Evolutionary conservation across 2,888 invertebrate genomes (phyloP).

Genomic region (Philereme transversata): DNA sequence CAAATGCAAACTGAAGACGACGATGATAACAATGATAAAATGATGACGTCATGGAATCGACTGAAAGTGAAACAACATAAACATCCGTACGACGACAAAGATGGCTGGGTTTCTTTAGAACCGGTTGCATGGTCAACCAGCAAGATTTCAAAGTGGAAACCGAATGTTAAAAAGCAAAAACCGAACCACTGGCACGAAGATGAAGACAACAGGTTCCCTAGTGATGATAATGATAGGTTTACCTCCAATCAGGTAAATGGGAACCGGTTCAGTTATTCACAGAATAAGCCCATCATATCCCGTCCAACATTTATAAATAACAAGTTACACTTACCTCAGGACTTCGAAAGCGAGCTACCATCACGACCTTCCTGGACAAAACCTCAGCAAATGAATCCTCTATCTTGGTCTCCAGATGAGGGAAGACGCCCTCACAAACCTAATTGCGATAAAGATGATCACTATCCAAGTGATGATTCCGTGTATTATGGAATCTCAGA

Average conservation of each 20-base stretch:
- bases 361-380: conserved; percentile 72
- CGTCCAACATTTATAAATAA: conserved; percentile 74
- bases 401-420: conserved; percentile 72
- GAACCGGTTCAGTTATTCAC: conserved; percentile 58
- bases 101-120: conserved; percentile 91
- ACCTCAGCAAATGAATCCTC: conserved; percentile 55
- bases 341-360: conserved; percentile 70
- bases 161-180: conserved; percentile 83
- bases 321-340: conserved; percentile 62
- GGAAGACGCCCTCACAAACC: conserved; percentile 71
- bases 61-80: conserved; percentile 82
- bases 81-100: conserved; percentile 87
- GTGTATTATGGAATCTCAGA: conserved; percentile 73
- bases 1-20: conserved; percentile 47
- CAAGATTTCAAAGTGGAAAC: conserved; percentile 92
- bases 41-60: conserved; percentile 78
- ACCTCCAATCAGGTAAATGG: conserved; percentile 55
- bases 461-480: conserved; percentile 59
- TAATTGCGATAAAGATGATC: conserved; percentile 70
- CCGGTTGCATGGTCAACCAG: conserved; percentile 92
- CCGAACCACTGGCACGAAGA: conserved; percentile 74
- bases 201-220: conserved; percentile 59
- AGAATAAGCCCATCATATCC: conserved; percentile 62
- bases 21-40: conserved; percentile 57
- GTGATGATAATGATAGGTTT: conserved; percentile 44